Evolutionary conservation across 2,888 invertebrate species (phyloP).

Genomic region (Drosophila pullipes): DNA sequence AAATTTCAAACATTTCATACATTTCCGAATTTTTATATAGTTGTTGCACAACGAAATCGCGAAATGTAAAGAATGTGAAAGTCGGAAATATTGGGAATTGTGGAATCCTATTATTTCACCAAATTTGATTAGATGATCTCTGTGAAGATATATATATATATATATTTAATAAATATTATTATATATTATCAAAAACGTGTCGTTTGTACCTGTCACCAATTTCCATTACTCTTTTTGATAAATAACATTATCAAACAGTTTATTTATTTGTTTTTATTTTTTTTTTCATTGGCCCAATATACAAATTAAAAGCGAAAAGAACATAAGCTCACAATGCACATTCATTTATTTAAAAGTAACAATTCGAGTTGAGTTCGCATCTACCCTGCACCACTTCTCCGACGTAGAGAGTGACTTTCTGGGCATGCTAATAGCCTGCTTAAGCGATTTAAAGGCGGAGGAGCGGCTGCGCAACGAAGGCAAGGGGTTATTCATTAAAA

Average conservation of each 20-base stretch:
- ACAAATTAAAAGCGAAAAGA: slow-evolving; percentile 18
- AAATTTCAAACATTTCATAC: neutral
- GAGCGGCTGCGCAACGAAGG: slow-evolving; percentile 1
- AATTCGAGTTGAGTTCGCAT: neutral
- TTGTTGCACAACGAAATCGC: no score
- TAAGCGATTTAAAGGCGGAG: slow-evolving; percentile 34
- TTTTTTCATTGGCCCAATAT: slow-evolving; percentile 4
- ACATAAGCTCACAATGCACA: slow-evolving; percentile 1
- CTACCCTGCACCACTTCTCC: neutral
- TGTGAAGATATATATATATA: neutral
- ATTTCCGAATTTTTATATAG: no score
- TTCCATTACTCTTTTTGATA: neutral
- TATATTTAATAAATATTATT: no score
- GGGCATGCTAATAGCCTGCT: slow-evolving; percentile 73
- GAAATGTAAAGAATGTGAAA: no score
- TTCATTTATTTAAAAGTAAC: slow-evolving; percentile 16
- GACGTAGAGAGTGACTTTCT: slow-evolving; percentile 43
- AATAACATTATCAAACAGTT: slow-evolving; percentile 1
- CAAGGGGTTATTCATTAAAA: slow-evolving; percentile 53
- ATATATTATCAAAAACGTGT: neutral
- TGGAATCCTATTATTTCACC: accelerated
- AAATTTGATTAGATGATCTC: neutral
- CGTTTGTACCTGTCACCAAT: neutral
- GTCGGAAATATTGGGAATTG: neutral
- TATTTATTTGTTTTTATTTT: neutral